Percentiles rank a stretch among this genome's conserved stretches.
These are phyloP conservation scores for Myodes glareolus DNA, from an alignment of 2,113 vertebrate species.

Conservation along the genomic window DNA sequence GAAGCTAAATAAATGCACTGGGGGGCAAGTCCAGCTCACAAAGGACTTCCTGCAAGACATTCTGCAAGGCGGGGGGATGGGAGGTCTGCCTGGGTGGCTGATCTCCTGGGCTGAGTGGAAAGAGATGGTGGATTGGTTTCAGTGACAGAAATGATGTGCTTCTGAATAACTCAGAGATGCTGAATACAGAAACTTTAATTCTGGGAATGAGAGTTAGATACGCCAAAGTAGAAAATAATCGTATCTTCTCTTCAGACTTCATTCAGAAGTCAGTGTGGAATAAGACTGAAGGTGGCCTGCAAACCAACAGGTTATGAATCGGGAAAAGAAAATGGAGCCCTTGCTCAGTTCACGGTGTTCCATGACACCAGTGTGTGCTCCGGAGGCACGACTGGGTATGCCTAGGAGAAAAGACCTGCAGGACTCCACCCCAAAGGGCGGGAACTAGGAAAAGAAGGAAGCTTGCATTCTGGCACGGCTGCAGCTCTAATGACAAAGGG, in stretches of 20 bases:
- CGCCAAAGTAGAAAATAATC: neutral
- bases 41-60: neutral
- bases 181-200: neutral
- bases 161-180: neutral
- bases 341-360: rapidly evolving
- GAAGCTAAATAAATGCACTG: neutral
- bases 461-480: neutral
- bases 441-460: neutral
- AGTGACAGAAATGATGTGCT: neutral
- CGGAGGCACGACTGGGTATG: rapidly evolving
- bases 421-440: rapidly evolving
- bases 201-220: neutral
- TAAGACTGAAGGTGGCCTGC: neutral
- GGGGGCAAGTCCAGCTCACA: neutral
- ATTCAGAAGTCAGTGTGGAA: neutral
- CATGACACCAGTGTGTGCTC: neutral
- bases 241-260: neutral
- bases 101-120: neutral
- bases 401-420: neutral
- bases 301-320: neutral
- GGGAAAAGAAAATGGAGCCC: neutral
- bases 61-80: neutral
- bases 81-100: too few relatives aligned
- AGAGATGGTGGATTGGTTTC: neutral
- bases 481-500: neutral